Evolutionary conservation across 2,113 vertebrate species (phyloP).

Genomic region (Gasterosteus nipponicus): DNA sequence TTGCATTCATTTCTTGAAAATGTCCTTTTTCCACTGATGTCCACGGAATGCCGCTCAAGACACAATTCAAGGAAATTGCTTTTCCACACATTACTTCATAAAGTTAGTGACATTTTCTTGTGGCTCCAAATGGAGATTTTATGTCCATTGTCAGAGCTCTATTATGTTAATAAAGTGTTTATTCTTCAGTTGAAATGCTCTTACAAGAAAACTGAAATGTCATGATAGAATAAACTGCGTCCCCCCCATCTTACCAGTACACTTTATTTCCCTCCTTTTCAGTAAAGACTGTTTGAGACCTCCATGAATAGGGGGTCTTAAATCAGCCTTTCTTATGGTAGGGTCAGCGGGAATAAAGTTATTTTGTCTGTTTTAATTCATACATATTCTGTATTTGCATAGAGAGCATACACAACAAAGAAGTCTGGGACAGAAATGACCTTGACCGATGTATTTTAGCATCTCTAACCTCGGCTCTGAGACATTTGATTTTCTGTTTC

Average conservation of each 20-base stretch:
- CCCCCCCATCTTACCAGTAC: too few relatives aligned
- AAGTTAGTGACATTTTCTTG: constrained; percentile 11
- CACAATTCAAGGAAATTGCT: constrained; percentile 27
- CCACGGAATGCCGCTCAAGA: neutral
- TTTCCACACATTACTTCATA: constrained; percentile 24
- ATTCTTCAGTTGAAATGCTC: neutral
- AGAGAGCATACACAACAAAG: constrained; percentile 23
- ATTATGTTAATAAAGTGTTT: constrained; percentile 13
- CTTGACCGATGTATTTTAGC: neutral
- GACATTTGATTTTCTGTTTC: constrained; percentile 29
- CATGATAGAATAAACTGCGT: neutral
- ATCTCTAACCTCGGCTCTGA: constrained; percentile 28
- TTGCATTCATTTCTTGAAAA: neutral
- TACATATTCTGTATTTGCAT: neutral
- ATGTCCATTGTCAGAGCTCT: neutral
- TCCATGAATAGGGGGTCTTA: neutral
- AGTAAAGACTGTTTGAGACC: neutral
- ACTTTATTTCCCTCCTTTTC: neutral
- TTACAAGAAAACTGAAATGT: neutral
- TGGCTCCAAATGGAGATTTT: neutral
- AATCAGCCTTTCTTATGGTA: neutral
- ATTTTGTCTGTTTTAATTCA: constrained; percentile 11
- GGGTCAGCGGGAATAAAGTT: neutral
- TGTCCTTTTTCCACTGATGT: neutral
- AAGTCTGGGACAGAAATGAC: neutral